Conservation (phyloP, 2,797 vertebrate genomes). For the Picus viridis region DNA sequence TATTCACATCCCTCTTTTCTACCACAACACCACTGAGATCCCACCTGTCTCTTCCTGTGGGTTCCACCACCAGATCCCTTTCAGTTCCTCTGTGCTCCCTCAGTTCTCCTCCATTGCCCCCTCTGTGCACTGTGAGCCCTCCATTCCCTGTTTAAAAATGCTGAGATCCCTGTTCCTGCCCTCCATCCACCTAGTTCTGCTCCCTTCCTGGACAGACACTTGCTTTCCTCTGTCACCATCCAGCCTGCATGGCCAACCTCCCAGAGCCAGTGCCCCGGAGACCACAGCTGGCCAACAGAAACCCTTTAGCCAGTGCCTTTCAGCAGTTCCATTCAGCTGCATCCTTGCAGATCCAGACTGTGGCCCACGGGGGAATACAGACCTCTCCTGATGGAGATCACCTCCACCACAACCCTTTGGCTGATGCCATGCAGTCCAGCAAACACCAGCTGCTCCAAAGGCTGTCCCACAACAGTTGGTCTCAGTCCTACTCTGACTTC, state of each 20-base stretch:
- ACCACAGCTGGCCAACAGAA: background rate
- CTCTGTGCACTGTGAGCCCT: no score
- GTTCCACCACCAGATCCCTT: background rate
- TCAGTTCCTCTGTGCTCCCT: background rate
- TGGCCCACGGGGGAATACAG: no score
- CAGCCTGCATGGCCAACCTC: background rate
- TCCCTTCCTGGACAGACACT: background rate
- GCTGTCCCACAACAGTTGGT: background rate
- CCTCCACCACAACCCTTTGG: background rate
- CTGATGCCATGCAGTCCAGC: background rate
- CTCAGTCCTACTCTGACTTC: background rate
- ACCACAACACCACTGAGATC: fast-evolving
- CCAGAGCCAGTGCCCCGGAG: background rate
- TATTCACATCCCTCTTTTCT: background rate
- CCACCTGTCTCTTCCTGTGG: fast-evolving
- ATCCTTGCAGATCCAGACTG: background rate
- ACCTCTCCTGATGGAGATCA: background rate
- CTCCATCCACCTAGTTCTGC: fast-evolving
- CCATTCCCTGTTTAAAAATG: background rate
- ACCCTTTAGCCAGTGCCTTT: background rate
- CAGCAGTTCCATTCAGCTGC: background rate
- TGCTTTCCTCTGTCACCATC: background rate
- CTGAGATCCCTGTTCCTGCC: background rate
- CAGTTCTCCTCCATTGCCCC: background rate
- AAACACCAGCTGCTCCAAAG: background rate